phyloP scores from a whole-genome alignment of 2,888 invertebrate genomes.

The Macrophya annulata region DNA sequence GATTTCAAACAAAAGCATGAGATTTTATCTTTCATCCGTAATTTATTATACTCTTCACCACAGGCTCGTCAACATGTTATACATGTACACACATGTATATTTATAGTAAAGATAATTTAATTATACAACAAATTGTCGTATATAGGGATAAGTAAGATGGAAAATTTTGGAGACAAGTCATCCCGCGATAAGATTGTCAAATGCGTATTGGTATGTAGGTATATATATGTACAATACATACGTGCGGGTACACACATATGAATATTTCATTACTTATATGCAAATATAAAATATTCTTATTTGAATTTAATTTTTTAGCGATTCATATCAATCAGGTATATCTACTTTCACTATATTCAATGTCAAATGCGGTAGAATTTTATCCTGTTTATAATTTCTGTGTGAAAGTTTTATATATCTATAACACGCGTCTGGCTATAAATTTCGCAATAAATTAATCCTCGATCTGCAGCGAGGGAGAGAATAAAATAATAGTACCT shows the following conservation, averaged over 20 bases:
- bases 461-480: background rate
- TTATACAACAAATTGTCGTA: constrained; percentile 38
- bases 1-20: constrained; percentile 29
- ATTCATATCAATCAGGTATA: background rate
- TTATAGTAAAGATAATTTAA: constrained; percentile 46
- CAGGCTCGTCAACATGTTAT: constrained; percentile 8
- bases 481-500: background rate
- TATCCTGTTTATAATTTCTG: background rate
- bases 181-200: constrained; percentile 37
- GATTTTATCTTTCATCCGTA: constrained; percentile 13
- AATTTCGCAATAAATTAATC: background rate
- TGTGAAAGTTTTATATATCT: background rate
- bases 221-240: too few species aligned
- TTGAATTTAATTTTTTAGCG: background rate
- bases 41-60: constrained; percentile 29
- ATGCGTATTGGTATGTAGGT: too few species aligned
- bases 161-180: constrained; percentile 45
- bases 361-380: background rate
- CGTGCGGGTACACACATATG: background rate
- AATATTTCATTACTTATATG: background rate
- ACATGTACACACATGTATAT: background rate
- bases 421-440: background rate
- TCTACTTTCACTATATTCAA: constrained; percentile 39
- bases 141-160: constrained; percentile 22
- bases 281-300: background rate